Evolutionary conservation across 2,888 invertebrate species (phyloP).

Genomic region (Plagiodera versicolora): DNA sequence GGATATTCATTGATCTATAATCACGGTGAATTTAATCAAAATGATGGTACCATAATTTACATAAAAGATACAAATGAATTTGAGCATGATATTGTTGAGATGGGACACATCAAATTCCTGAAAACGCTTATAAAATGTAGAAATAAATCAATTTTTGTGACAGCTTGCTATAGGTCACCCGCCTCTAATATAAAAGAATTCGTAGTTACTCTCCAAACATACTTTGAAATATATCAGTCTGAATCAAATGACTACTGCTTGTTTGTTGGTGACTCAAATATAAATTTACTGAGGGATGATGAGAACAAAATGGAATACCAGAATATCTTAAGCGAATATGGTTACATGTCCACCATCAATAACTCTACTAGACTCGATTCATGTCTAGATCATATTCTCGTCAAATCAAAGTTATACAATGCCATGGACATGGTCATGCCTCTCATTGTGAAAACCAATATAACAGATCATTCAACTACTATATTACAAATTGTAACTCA

Average conservation of each 20-base stretch:
- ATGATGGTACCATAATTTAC: not conserved
- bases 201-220: not conserved
- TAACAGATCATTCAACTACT: not conserved
- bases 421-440: not conserved
- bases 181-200: not conserved
- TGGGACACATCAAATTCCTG: not conserved
- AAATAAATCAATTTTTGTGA: not conserved
- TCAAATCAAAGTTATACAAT: not conserved
- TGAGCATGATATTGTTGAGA: not conserved
- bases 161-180: not conserved
- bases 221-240: not conserved
- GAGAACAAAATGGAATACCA: not conserved
- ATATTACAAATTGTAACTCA: not conserved
- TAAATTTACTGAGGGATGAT: not conserved
- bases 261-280: not conserved
- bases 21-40: not conserved
- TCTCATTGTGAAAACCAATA: not conserved
- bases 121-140: not conserved
- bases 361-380: not conserved
- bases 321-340: not conserved
- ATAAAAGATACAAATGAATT: not conserved
- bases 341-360: not conserved
- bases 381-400: not conserved
- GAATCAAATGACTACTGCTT: not conserved
- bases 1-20: not conserved